These are phyloP conservation scores for Asarcornis scutulata DNA, from an alignment of 2,113 vertebrate genomes.

Conservation along the genomic window DNA sequence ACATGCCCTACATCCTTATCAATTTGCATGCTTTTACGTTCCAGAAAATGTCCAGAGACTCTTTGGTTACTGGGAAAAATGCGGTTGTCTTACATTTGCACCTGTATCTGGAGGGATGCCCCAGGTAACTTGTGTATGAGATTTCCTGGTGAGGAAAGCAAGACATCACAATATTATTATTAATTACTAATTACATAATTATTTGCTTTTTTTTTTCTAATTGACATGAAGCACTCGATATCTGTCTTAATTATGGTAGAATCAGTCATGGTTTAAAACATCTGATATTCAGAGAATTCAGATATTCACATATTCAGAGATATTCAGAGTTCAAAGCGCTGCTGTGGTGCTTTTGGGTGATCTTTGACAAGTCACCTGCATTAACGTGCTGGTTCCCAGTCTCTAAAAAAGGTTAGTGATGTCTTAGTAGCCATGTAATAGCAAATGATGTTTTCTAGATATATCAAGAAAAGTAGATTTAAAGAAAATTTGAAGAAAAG, in stretches of 20 bases:
- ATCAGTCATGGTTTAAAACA: background rate
- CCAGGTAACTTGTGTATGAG: accelerated
- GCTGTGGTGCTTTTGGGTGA: background rate
- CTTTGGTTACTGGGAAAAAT: background rate
- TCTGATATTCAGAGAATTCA: background rate
- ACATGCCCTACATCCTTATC: background rate
- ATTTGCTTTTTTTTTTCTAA: background rate
- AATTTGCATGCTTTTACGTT: background rate
- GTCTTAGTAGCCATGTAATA: background rate
- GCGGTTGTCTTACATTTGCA: background rate
- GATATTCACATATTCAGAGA: too few relatives aligned
- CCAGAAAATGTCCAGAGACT: background rate
- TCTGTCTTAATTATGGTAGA: background rate
- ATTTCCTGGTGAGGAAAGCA: background rate
- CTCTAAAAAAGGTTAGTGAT: background rate
- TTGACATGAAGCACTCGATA: background rate
- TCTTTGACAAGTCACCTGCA: background rate
- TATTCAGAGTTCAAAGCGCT: background rate
- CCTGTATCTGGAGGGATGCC: background rate
- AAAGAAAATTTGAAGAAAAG: background rate
- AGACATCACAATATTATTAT: background rate
- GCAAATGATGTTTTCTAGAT: background rate
- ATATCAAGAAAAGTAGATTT: background rate
- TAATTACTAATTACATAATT: background rate
- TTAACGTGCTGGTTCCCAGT: background rate